Percentiles rank a stretch among this genome's conserved stretches.
Evolutionary conservation across 2,888 invertebrate species (phyloP).

Genomic region (Eristalis arbustorum): DNA sequence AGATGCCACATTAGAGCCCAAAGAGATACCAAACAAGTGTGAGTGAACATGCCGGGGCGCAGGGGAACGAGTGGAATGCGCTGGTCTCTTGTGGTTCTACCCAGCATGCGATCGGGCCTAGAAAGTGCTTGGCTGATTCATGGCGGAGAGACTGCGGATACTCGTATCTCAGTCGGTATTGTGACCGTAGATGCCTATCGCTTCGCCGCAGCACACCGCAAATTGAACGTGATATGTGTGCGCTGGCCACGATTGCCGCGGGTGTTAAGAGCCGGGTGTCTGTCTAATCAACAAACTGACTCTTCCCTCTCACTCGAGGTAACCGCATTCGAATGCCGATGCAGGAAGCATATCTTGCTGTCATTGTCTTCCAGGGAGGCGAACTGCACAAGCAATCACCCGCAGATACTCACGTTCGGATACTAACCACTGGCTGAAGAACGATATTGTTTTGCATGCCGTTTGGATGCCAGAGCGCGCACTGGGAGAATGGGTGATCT

Average conservation of each 20-base stretch:
- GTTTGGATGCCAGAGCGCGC: conserved; percentile 17
- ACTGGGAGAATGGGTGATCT: conserved; percentile 27
- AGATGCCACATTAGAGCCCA: background rate
- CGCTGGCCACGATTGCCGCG: conserved; percentile 21
- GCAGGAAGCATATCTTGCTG: conserved; percentile 39
- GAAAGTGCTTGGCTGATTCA: conserved; percentile 31
- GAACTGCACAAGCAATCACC: conserved; percentile 2
- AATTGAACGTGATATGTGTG: conserved; percentile 59
- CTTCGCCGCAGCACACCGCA: conserved; percentile 52
- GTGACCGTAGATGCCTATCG: conserved; percentile 51
- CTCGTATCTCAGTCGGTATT: conserved; percentile 32
- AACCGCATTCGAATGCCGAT: conserved; percentile 33
- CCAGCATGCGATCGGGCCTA: background rate
- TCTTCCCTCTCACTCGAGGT: background rate
- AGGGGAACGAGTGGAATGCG: conserved; percentile 7
- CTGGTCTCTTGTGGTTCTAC: conserved; percentile 24
- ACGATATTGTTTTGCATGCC: conserved; percentile 60
- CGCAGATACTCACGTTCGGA: background rate
- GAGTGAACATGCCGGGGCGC: background rate
- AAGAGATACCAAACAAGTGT: background rate
- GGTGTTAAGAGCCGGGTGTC: conserved; percentile 37
- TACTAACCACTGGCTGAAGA: background rate
- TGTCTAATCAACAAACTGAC: conserved; percentile 51
- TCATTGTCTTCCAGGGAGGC: conserved; percentile 19
- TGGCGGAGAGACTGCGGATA: conserved; percentile 25